Base-by-base conservation (phyloP, 2,113 vertebrate species). In the Pontoporia blainvillei region DNA sequence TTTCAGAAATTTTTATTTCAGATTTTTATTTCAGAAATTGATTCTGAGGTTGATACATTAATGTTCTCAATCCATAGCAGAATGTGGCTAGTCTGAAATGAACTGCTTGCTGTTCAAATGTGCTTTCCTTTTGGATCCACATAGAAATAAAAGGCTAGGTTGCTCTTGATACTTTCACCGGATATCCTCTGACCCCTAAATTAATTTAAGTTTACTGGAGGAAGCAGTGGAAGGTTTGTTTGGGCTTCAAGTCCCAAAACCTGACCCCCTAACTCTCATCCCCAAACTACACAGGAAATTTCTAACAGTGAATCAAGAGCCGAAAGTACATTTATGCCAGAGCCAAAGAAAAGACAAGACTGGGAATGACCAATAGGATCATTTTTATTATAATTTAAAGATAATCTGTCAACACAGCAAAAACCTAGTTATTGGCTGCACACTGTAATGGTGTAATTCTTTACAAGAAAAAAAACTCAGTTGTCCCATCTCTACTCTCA, bases 211-310 rank as follows among this genome's bases (percentile, higher is more conserved):
- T 83, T 49, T 93, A 71, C 61, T 78, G 34, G 64, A 96, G 89
- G 91, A 97, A 95, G 89, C 92, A 96, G 67, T 78, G 83, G 92
- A 94, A 96, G 54, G 31, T 89, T 96, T 92, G 88, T 97, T 96
- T 97, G 93, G 76, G 93, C 94, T 97, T 95, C 93, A 96, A 73
- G 91, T 95, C 93, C 73, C 91, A 59, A 97, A 96, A 93, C 49
- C 71, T 91, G 93, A 96, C 90, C 95, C 57, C 29, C 64, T 94
- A 73, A 94, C 52, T 93, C 93, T 96, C 89, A 78, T 76, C 49
- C 46, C 69, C 29, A 96, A 97, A 91, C 71, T 93, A 82, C 62
- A 97, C 97, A 96, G 95, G 97, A 98, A 97, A 97, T 97, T 97
- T 97, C 96, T 95, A 96, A 73, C 91, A 75, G 44, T 97, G 96